Percentiles rank a stretch among this genome's conserved stretches.
phyloP scores from a whole-genome alignment of 2,888 invertebrate species.

The Agonopterix alstromeriana region DNA sequence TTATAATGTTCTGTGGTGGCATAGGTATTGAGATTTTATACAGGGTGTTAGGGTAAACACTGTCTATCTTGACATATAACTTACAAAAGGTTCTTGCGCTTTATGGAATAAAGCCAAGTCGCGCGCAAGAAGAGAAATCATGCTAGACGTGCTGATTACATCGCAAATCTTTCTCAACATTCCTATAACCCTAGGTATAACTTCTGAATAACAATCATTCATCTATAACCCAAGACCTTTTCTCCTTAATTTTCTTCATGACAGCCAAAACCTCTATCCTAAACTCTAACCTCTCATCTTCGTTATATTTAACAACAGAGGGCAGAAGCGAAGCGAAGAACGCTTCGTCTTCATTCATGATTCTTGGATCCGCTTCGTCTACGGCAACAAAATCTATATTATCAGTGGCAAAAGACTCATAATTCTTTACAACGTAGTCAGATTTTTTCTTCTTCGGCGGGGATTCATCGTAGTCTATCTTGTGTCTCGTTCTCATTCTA shows the following conservation, averaged over 20 bases:
- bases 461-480: slow-evolving; percentile 10
- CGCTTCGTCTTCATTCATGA: slow-evolving; percentile 70
- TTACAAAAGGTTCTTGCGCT: too few species aligned
- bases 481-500: slow-evolving; percentile 11
- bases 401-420: slow-evolving; percentile 2
- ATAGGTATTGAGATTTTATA: too few species aligned
- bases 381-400: slow-evolving; percentile 42
- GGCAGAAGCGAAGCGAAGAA: slow-evolving; percentile 65
- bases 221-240: slow-evolving; percentile 30
- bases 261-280: slow-evolving; percentile 55
- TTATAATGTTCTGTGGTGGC: too few species aligned
- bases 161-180: too few species aligned
- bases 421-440: slow-evolving; percentile 8
- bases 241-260: slow-evolving; percentile 56
- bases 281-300: slow-evolving; percentile 60
- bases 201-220: background rate
- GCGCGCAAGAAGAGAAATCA: too few species aligned
- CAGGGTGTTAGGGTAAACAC: too few species aligned
- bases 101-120: too few species aligned
- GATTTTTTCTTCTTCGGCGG: slow-evolving; percentile 24
- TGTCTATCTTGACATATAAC: too few species aligned
- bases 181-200: too few species aligned
- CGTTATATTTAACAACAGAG: slow-evolving; percentile 54
- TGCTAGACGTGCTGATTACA: too few species aligned
- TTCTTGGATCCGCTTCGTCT: slow-evolving; percentile 42